Base-by-base conservation (phyloP, 1,140 invertebrate genomes). In the Plodia interpunctella region DNA sequence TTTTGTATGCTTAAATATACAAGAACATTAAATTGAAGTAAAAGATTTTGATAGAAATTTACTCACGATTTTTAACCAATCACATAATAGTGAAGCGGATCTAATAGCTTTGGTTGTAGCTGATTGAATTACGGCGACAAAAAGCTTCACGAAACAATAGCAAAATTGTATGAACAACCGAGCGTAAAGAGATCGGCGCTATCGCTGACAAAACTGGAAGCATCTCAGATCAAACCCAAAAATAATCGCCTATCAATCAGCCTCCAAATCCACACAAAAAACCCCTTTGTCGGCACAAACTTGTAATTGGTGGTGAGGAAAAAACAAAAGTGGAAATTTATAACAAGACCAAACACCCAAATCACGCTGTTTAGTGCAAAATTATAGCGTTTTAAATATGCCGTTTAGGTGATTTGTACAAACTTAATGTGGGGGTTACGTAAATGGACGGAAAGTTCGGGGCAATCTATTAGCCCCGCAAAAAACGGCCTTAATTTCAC, bases 171-270 rank as follows among this genome's bases (percentile, higher is more conserved):
- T 57, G 60, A 63, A 70, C 70, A 66, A 66, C 63, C 35, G 63
- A 64, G 53, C 57, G 60, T 65, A 62, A 60, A 64, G 60, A 18
- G 50, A 74, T 66, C 68, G 59, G 71, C 70, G 70, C 62, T 74
- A 70, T 69, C 60, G 49, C 60, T 64, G 66, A 72, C 66, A 73
- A 72, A 77, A 83, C 65, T 80, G 76, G 83, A 86, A 83, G 82
- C 80, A 68, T 79, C 76, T 76, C 63, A 71, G 64, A 79, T 80
- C 76, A 74, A 76, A 79, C 66, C 73, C 66, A 76, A 82, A 87
- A 79, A 78, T 85, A 86, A 89, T 87, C 75, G 72, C 61, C 82
- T 80, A 85, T 89, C 87, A 89, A 87, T 89, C 86, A 88, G 62
- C 62, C 72, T 71, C 63, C 57, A 63, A 70, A 76, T 73, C 68